Evolutionary conservation across 1,140 invertebrate genomes (phyloP).

Genomic region (Xylocopa sonorina): DNA sequence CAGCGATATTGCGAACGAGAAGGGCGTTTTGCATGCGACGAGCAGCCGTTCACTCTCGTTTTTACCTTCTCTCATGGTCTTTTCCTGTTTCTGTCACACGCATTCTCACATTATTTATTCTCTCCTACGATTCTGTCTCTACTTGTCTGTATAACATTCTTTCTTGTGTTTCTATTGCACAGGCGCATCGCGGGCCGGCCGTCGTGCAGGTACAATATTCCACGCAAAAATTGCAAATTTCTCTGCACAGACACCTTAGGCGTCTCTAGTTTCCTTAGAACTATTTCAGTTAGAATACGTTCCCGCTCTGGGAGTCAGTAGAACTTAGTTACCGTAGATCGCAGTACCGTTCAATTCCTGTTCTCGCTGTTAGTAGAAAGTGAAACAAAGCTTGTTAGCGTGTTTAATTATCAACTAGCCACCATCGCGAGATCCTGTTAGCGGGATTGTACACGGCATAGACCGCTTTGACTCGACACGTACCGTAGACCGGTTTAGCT

Average conservation of each 20-base stretch:
- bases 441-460: conserved; percentile 17
- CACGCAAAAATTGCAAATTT: conserved; percentile 43
- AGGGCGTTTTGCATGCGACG: conserved; percentile 21
- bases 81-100: conserved; percentile 12
- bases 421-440: neutral
- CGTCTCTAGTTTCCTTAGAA: conserved; percentile 52
- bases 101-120: neutral
- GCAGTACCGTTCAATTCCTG: conserved; percentile 12
- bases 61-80: neutral
- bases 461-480: conserved; percentile 36
- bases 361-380: conserved; percentile 18
- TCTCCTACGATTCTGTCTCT: conserved; percentile 38
- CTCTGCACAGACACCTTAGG: conserved; percentile 54
- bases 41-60: neutral
- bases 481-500: conserved; percentile 4
- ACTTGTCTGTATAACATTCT: conserved; percentile 56
- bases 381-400: conserved; percentile 35
- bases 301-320: conserved; percentile 18
- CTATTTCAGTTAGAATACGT: conserved; percentile 42
- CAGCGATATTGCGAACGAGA: neutral
- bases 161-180: conserved; percentile 65
- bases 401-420: neutral
- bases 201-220: conserved; percentile 64
- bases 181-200: conserved; percentile 64
- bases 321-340: conserved; percentile 32